phyloP scores from a whole-genome alignment of 2,888 invertebrate genomes.

The Callimorpha dominula region DNA sequence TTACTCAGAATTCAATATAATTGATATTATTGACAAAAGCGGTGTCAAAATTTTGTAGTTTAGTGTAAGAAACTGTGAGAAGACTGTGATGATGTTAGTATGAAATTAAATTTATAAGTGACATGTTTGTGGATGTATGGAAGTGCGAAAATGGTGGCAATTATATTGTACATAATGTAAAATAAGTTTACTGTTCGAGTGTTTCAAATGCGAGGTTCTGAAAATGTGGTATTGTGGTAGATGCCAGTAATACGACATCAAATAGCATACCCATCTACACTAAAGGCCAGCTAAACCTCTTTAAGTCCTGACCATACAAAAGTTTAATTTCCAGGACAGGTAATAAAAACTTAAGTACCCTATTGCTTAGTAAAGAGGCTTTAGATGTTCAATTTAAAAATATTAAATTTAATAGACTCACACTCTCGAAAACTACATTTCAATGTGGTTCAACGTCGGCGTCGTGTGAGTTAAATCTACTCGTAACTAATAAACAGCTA shows the following conservation, averaged over 20 bases:
- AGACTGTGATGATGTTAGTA: slow-evolving; percentile 84
- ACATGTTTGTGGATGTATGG: slow-evolving; percentile 62
- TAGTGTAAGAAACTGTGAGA: slow-evolving; percentile 78
- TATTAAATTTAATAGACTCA: background rate
- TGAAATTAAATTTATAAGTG: slow-evolving; percentile 69
- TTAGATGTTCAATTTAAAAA: background rate
- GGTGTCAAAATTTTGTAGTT: slow-evolving; percentile 61
- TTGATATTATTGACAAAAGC: slow-evolving; percentile 47
- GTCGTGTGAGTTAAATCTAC: no score
- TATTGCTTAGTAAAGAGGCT: background rate
- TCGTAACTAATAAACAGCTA: background rate
- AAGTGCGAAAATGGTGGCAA: slow-evolving; percentile 36
- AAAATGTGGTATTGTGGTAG: slow-evolving; percentile 38
- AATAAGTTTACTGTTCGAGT: slow-evolving; percentile 41
- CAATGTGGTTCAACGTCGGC: no score
- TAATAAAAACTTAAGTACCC: background rate
- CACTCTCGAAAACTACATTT: background rate
- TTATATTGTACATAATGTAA: slow-evolving; percentile 47
- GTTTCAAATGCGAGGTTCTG: slow-evolving; percentile 49
- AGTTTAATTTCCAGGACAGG: background rate
- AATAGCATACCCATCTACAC: background rate
- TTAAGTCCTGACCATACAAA: background rate
- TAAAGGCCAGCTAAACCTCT: background rate
- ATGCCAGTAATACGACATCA: slow-evolving; percentile 14
- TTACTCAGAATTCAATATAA: slow-evolving; percentile 46